Evolutionary conservation across 2,888 invertebrate genomes (phyloP).

Genomic region (Cepaea hortensis): DNA sequence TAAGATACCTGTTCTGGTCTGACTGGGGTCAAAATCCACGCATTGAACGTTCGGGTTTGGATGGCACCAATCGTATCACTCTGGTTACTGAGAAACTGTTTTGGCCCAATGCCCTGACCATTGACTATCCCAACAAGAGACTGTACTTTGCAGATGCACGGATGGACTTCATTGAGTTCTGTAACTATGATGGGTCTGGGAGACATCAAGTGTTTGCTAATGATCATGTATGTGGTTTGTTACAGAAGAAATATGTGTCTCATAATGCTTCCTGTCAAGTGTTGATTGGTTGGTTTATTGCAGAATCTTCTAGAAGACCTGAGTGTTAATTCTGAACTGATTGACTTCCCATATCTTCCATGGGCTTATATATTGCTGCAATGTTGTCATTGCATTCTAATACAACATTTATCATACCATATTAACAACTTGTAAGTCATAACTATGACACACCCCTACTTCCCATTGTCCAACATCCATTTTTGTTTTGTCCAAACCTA

Average conservation of each 20-base stretch:
- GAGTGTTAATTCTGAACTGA: too few species aligned
- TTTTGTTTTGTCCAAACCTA: too few species aligned
- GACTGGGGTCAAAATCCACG: conserved; percentile 99
- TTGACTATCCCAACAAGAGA: conserved; percentile 93
- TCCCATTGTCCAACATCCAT: too few species aligned
- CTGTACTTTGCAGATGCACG: conserved; percentile 98
- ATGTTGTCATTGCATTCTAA: background rate
- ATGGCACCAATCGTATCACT: conserved; percentile 88
- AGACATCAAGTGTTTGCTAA: conserved; percentile 85
- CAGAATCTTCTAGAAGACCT: too few species aligned
- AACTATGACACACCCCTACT: too few species aligned
- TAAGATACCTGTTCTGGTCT: conserved; percentile 90
- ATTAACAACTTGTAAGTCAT: background rate
- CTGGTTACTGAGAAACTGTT: conserved; percentile 96
- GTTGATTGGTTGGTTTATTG: background rate
- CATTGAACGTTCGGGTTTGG: conserved; percentile 96
- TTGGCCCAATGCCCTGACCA: conserved; percentile 98
- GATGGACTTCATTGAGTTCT: conserved; percentile 97
- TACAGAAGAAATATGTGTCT: background rate
- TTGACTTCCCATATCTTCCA: too few species aligned
- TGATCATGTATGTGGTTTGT: conserved; percentile 72
- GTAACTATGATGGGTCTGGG: conserved; percentile 94
- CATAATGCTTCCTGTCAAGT: background rate
- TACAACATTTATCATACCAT: background rate
- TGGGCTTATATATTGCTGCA: too few species aligned